Percentiles rank a stretch among this genome's conserved stretches.
Evolutionary conservation across 2,113 vertebrate species (phyloP).

Genomic region (Semnopithecus entellus): DNA sequence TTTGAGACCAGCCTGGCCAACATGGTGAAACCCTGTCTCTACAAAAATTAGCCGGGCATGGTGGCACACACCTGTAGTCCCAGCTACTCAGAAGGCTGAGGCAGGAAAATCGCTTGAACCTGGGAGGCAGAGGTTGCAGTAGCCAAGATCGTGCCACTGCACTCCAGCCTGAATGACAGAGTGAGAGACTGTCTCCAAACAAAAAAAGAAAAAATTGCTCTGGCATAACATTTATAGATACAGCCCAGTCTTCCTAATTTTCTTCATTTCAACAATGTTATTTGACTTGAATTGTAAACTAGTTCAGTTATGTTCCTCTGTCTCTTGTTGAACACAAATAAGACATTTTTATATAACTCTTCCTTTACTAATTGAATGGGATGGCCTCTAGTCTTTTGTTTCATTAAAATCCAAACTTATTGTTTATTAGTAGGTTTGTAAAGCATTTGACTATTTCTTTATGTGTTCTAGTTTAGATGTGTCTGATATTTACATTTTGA

Average conservation of each 20-base stretch:
- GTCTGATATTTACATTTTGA: not conserved
- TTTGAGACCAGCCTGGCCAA: too few relatives aligned
- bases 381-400: not conserved
- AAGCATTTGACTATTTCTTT: not conserved
- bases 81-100: too few relatives aligned
- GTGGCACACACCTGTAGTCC: too few relatives aligned
- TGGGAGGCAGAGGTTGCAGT: too few relatives aligned
- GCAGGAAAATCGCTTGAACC: too few relatives aligned
- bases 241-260: not conserved
- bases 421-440: not conserved
- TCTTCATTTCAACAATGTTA: not conserved
- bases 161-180: too few relatives aligned
- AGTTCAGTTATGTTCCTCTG: not conserved
- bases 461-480: not conserved
- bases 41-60: too few relatives aligned
- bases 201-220: not conserved
- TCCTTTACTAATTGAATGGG: not conserved
- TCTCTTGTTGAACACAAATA: constrained; percentile 7
- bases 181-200: too few relatives aligned
- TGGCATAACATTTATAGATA: not conserved
- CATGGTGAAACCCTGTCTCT: too few relatives aligned
- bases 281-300: not conserved
- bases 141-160: too few relatives aligned
- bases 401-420: not conserved
- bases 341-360: not conserved